A percentile compares a stretch with the other conserved stretches of the same genome.
Evolutionary conservation across 2,888 invertebrate species (phyloP).

Genomic region (Andrena dorsata): DNA sequence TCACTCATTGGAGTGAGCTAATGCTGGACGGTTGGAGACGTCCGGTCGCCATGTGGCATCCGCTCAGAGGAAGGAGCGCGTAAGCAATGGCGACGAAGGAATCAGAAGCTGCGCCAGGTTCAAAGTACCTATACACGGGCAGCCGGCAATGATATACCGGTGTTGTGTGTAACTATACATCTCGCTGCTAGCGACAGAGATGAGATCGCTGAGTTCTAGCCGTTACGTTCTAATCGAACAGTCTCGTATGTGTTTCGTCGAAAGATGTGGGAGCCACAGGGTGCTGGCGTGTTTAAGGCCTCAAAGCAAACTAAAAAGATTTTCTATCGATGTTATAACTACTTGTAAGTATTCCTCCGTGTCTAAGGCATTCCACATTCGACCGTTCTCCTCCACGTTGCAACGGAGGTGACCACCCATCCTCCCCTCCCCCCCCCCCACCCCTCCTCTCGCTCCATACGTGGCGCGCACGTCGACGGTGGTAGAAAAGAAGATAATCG

Average conservation of each 20-base stretch:
- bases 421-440: too few relatives aligned
- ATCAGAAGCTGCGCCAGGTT: slow-evolving; percentile 2
- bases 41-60: slow-evolving; percentile 95
- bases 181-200: not conserved
- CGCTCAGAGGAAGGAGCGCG: slow-evolving; percentile 86
- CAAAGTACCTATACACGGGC: slow-evolving; percentile 38
- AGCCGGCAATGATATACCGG: slow-evolving; percentile 35
- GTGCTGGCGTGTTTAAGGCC: slow-evolving; percentile 56
- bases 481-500: slow-evolving; percentile 25
- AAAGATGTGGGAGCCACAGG: slow-evolving; percentile 39
- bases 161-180: slow-evolving; percentile 2
- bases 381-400: slow-evolving; percentile 51
- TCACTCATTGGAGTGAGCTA: slow-evolving; percentile 92
- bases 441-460: not conserved
- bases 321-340: slow-evolving; percentile 43
- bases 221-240: slow-evolving; percentile 14
- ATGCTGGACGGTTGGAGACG: slow-evolving; percentile 92
- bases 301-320: slow-evolving; percentile 28
- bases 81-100: slow-evolving; percentile 4
- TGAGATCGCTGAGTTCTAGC: not conserved
- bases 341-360: slow-evolving; percentile 30
- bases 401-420: not conserved
- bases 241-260: slow-evolving; percentile 16
- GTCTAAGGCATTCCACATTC: slow-evolving; percentile 17
- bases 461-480: slow-evolving; percentile 1